These are phyloP conservation scores for Pedicia rivosa DNA, from an alignment of 2,888 invertebrate genomes.

Conservation along the genomic window DNA sequence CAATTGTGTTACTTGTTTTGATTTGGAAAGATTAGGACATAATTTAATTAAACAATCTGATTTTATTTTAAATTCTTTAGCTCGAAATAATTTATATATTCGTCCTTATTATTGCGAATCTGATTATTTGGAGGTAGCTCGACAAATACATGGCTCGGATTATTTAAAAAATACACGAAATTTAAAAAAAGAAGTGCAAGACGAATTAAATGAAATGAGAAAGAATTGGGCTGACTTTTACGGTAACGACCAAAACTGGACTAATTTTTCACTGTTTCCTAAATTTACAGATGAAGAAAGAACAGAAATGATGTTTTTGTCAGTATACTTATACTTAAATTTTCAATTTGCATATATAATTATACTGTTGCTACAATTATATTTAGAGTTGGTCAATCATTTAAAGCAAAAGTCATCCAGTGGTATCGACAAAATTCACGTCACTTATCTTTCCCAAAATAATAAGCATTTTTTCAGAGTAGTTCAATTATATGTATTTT, in stretches of 20 bases:
- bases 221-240: neutral
- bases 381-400: neutral
- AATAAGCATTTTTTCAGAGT: too few species aligned
- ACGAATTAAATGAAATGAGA: neutral
- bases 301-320: neutral
- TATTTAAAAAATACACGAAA: neutral
- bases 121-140: neutral
- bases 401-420: neutral
- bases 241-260: neutral
- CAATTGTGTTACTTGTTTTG: too few species aligned
- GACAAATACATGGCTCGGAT: neutral
- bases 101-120: neutral
- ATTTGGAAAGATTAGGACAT: neutral
- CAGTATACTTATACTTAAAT: neutral
- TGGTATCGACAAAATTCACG: neutral
- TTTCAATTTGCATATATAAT: neutral
- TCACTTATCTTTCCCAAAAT: too few species aligned
- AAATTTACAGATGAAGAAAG: neutral
- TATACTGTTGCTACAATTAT: neutral
- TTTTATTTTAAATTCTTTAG: neutral
- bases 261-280: neutral
- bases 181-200: neutral
- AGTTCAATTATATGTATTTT: too few species aligned
- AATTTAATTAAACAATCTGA: neutral
- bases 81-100: neutral